Evolutionary conservation across 2,888 invertebrate genomes (phyloP).

Genomic region (Conops quadrifasciatus): DNA sequence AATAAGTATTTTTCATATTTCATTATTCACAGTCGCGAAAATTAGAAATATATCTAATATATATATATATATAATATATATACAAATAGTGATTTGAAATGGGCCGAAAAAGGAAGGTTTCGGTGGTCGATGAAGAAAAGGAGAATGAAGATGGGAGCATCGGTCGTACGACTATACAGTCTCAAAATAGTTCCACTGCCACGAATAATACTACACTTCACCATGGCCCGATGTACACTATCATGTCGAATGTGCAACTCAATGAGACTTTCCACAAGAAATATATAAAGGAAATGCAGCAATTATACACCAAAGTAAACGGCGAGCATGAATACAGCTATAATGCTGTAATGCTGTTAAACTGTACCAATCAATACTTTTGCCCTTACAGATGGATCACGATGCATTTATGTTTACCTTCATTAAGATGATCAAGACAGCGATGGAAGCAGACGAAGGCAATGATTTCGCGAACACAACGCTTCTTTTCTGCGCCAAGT

Average conservation of each 20-base stretch:
- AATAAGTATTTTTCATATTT: not conserved
- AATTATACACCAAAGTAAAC: constrained; percentile 71
- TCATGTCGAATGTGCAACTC: constrained; percentile 73
- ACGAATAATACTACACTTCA: constrained; percentile 41
- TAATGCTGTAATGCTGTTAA: not conserved
- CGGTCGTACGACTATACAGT: not conserved
- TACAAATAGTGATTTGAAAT: constrained; percentile 41
- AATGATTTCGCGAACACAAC: constrained; percentile 75
- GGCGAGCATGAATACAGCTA: not conserved
- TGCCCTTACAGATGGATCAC: constrained; percentile 66
- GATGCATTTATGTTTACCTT: constrained; percentile 73
- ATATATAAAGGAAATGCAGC: constrained; percentile 71
- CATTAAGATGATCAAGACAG: constrained; percentile 71
- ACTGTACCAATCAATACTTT: too few relatives aligned
- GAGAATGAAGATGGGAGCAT: constrained; percentile 46
- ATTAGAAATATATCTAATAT: not conserved
- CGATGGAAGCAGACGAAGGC: constrained; percentile 74
- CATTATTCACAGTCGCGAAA: not conserved
- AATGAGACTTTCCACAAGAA: constrained; percentile 74
- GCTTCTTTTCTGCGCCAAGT: constrained; percentile 77
- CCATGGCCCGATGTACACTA: constrained; percentile 59
- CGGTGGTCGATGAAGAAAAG: constrained; percentile 51
- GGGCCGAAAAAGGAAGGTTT: constrained; percentile 52
- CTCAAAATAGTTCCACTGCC: not conserved
- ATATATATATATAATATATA: not conserved